A percentile compares a stretch with the other conserved stretches of the same genome.
These are phyloP conservation scores for Rhadina sibilatrix DNA, from an alignment of 2,113 vertebrate genomes.

Conservation along the genomic window DNA sequence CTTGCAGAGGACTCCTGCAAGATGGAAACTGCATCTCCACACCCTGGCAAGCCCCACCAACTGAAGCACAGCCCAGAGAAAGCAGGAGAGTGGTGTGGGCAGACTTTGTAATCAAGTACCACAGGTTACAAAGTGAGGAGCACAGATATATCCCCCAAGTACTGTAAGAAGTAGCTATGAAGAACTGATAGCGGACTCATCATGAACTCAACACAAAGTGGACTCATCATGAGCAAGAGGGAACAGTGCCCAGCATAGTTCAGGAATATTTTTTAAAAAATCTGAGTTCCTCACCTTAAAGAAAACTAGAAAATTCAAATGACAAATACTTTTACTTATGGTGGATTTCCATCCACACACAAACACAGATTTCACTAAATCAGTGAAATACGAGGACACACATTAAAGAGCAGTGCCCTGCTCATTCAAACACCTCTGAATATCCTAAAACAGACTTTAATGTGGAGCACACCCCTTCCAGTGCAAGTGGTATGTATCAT, in stretches of 20 bases:
- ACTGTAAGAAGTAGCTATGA: not conserved
- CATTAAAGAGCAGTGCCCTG: not conserved
- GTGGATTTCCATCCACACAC: not conserved
- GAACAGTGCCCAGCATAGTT: not conserved
- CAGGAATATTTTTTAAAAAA: not conserved
- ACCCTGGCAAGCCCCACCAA: not conserved
- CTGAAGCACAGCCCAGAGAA: not conserved
- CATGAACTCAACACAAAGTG: not conserved
- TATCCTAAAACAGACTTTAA: not conserved
- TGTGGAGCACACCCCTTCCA: not conserved
- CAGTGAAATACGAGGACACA: not conserved
- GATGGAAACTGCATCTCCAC: not conserved
- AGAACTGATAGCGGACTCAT: not conserved
- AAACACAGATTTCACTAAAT: not conserved
- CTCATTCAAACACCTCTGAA: not conserved
- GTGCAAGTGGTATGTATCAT: not conserved
- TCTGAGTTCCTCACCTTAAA: not conserved
- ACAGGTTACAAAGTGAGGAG: not conserved
- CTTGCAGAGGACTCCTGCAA: not conserved
- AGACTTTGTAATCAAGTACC: accelerated
- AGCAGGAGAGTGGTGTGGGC: not conserved
- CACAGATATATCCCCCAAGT: accelerated
- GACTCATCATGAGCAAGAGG: not conserved
- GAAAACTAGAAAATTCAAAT: not conserved
- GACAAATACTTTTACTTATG: accelerated